Conservation (phyloP, 2,113 vertebrate species). For the Gavia stellata region DNA sequence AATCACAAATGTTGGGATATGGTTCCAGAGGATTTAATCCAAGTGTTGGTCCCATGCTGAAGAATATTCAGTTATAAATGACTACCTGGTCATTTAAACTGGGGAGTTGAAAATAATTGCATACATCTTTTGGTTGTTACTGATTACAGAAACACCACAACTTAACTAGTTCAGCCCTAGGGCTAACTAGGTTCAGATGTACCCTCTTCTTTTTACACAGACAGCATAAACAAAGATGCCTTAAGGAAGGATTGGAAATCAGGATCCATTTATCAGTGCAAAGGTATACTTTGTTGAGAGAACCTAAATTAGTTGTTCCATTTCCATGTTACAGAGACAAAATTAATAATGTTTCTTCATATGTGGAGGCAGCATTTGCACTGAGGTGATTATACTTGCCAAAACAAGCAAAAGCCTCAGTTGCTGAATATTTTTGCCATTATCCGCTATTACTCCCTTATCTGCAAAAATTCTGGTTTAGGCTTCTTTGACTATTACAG, state of each 20-base stretch:
- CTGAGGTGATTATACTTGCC: background rate
- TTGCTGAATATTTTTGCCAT: background rate
- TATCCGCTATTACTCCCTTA: background rate
- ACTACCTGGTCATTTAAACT: background rate
- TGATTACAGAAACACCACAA: background rate
- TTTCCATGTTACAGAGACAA: background rate
- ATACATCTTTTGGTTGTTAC: background rate
- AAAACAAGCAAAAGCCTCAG: background rate
- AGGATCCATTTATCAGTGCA: background rate
- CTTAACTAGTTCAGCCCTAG: background rate
- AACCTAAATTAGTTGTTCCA: background rate
- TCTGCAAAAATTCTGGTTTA: background rate
- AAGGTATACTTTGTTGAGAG: background rate
- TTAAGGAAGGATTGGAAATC: background rate
- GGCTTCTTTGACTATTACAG: background rate
- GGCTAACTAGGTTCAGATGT: background rate
- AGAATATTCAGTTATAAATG: background rate
- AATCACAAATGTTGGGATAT: background rate
- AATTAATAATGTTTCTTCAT: background rate
- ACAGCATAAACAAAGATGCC: background rate
- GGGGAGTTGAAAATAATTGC: background rate
- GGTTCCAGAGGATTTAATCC: background rate
- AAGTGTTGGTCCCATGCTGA: background rate
- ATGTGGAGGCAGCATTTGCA: background rate
- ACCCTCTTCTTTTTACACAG: background rate